Conservation (phyloP, 2,888 invertebrate species). For the Abrostola tripartita region DNA sequence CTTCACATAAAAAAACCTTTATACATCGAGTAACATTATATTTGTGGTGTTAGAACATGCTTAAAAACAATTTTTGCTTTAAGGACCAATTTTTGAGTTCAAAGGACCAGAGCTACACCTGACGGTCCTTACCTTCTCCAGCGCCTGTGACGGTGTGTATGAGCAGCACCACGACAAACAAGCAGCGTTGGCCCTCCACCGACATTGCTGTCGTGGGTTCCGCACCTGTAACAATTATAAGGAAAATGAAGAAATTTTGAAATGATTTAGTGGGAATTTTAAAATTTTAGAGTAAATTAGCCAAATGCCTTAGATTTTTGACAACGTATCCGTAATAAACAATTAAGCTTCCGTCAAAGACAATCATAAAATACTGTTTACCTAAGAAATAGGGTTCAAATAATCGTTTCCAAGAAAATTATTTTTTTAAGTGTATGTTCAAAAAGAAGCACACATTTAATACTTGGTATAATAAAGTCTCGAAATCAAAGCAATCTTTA, state of each 20-base stretch:
- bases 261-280: background rate
- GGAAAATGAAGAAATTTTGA: background rate
- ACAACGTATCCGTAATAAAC: too few relatives aligned
- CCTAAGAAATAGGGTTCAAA: too few relatives aligned
- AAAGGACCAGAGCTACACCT: background rate
- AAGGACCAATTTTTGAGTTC: background rate
- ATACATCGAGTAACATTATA: background rate
- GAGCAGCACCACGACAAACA: slow-evolving; percentile 80
- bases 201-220: slow-evolving; percentile 75
- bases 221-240: slow-evolving; percentile 63
- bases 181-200: slow-evolving; percentile 80
- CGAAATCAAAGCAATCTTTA: too few relatives aligned
- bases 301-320: too few relatives aligned
- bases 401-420: too few relatives aligned
- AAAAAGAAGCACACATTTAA: too few relatives aligned
- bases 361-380: too few relatives aligned
- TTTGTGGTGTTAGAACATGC: background rate
- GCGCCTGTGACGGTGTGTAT: slow-evolving; percentile 82
- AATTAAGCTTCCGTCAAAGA: too few relatives aligned
- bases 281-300: background rate
- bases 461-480: too few relatives aligned
- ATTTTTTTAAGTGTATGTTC: too few relatives aligned
- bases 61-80: background rate
- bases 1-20: too few relatives aligned
- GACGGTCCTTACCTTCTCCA: slow-evolving; percentile 74